These are phyloP conservation scores for Ethmia dodecea DNA, from an alignment of 2,888 invertebrate genomes.

Conservation along the genomic window DNA sequence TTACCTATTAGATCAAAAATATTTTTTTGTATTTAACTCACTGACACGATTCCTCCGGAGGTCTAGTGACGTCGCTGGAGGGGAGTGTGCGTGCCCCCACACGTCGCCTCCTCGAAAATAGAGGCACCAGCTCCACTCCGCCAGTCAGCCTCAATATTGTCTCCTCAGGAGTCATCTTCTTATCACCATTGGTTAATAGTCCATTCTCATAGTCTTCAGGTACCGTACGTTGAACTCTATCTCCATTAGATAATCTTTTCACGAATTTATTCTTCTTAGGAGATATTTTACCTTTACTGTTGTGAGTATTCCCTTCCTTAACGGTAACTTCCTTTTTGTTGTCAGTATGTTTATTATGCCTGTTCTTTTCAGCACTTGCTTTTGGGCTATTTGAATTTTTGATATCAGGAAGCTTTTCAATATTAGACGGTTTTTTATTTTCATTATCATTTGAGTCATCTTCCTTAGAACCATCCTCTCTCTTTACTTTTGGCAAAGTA, in stretches of 20 bases:
- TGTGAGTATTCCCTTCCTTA: too few species aligned
- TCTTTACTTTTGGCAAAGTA: conserved; percentile 72
- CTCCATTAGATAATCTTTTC: conserved; percentile 51
- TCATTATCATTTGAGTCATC: conserved; percentile 35
- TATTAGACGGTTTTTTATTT: conserved; percentile 34
- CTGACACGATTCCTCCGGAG: conserved; percentile 61
- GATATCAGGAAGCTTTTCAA: conserved; percentile 56
- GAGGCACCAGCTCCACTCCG: conserved; percentile 86
- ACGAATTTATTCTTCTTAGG: conserved; percentile 50
- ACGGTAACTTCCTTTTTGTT: conserved; percentile 22
- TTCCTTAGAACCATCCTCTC: conserved; percentile 52
- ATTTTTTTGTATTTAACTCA: too few species aligned
- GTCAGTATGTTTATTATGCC: conserved; percentile 18
- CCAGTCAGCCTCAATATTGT: conserved; percentile 71
- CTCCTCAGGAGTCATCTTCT: conserved; percentile 58
- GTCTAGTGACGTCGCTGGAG: conserved; percentile 67
- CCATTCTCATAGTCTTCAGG: conserved; percentile 35
- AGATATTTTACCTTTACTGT: conserved; percentile 31
- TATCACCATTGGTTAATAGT: conserved; percentile 24
- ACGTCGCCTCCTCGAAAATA: conserved; percentile 81
- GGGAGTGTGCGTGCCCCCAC: conserved; percentile 66
- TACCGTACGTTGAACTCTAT: conserved; percentile 38
- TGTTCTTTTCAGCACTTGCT: conserved; percentile 22
- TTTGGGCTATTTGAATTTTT: conserved; percentile 29
- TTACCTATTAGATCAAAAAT: too few species aligned